Conservation (phyloP, 23 tunicate genomes). For the Oikopleura albicans region DNA sequence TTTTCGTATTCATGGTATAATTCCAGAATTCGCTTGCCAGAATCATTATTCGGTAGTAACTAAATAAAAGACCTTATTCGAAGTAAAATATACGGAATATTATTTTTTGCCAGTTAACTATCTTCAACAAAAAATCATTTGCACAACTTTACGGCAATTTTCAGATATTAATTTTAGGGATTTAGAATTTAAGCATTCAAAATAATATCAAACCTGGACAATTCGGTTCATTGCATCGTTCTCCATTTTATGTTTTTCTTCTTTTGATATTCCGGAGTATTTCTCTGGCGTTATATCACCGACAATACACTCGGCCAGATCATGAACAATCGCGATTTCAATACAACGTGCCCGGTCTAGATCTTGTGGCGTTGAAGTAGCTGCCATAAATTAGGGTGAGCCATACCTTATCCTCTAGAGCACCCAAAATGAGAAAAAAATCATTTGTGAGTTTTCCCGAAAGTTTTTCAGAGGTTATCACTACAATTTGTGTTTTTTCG, state of each 20-base stretch:
- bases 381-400: no score
- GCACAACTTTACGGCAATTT: no score
- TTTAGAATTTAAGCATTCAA: no score
- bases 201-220: not conserved
- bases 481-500: no score
- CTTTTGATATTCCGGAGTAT: slow-evolving; percentile 27
- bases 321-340: slow-evolving; percentile 63
- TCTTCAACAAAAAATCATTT: no score
- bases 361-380: not conserved
- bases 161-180: no score
- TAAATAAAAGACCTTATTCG: no score
- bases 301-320: slow-evolving; percentile 84
- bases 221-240: slow-evolving; percentile 13
- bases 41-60: not conserved
- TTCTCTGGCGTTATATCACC: slow-evolving; percentile 68
- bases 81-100: no score
- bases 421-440: no score
- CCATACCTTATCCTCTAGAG: no score
- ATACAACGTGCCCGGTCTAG: slow-evolving; percentile 25
- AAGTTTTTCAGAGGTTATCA: no score
- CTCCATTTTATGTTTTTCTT: slow-evolving; percentile 43
- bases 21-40: not conserved
- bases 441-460: not conserved
- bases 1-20: slow-evolving; percentile 44
- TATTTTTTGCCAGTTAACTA: no score